These are phyloP conservation scores for Apoda limacodes DNA, from an alignment of 2,888 invertebrate genomes.

Conservation along the genomic window DNA sequence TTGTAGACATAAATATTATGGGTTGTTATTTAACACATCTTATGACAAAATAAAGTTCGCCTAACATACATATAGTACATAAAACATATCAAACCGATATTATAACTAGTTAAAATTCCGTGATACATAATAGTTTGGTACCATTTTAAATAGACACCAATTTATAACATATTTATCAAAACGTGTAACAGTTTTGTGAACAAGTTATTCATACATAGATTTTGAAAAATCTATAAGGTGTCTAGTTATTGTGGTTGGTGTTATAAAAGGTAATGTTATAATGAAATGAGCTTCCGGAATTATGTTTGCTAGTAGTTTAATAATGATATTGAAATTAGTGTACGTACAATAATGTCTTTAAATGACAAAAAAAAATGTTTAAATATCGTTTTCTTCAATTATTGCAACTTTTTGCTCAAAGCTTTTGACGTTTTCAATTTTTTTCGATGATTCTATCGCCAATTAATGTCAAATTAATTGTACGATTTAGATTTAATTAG, in stretches of 20 bases:
- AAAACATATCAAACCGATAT: slow-evolving; percentile 60
- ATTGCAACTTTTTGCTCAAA: slow-evolving; percentile 59
- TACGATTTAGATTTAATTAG: slow-evolving; percentile 24
- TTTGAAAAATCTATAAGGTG: too few species aligned
- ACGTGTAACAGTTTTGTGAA: too few species aligned
- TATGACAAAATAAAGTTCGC: slow-evolving; percentile 44
- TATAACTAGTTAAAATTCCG: slow-evolving; percentile 29
- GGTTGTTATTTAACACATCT: slow-evolving; percentile 43
- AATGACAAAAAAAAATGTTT: slow-evolving; percentile 39
- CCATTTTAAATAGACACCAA: slow-evolving; percentile 27
- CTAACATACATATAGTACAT: slow-evolving; percentile 62
- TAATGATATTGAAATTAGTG: slow-evolving; percentile 25
- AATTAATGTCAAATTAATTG: background rate
- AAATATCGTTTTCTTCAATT: slow-evolving; percentile 38
- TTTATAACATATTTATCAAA: too few species aligned
- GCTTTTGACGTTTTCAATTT: slow-evolving; percentile 28
- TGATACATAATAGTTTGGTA: slow-evolving; percentile 22
- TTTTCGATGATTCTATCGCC: slow-evolving; percentile 11
- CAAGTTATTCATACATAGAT: too few species aligned
- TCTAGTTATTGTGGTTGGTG: too few species aligned
- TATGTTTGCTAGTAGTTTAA: slow-evolving; percentile 47
- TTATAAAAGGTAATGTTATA: background rate
- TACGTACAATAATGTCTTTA: slow-evolving; percentile 48
- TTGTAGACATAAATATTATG: slow-evolving; percentile 26
- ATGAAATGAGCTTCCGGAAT: slow-evolving; percentile 46